phyloP scores from a whole-genome alignment of 2,888 invertebrate species.

The Ormyrus nitidulus region DNA sequence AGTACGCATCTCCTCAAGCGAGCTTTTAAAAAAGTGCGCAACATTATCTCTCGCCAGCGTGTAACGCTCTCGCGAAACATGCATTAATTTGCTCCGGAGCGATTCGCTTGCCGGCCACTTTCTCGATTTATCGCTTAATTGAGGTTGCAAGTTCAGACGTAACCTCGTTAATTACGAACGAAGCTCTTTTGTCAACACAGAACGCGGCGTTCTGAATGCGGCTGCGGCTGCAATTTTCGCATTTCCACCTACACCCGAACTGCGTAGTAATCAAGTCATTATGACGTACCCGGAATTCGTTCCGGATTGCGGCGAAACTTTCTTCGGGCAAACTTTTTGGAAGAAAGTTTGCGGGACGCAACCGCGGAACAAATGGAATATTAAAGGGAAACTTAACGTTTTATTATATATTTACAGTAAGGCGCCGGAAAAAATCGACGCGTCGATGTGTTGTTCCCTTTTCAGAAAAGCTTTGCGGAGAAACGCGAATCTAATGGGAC shows the following conservation, averaged over 20 bases:
- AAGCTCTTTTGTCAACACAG: too few relatives aligned
- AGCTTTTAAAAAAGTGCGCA: conserved; percentile 2
- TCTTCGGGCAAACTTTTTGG: background rate
- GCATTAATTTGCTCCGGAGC: conserved; percentile 43
- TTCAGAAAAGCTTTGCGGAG: too few relatives aligned
- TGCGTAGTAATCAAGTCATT: conserved; percentile 41
- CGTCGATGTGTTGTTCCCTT: background rate
- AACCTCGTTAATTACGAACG: conserved; percentile 21
- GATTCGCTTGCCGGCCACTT: background rate
- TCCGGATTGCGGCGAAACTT: conserved; percentile 1
- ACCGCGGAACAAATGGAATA: conserved; percentile 42
- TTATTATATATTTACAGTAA: background rate
- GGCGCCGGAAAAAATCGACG: conserved; percentile 6
- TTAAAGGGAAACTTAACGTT: background rate
- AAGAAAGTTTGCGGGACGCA: background rate
- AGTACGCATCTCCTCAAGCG: conserved; percentile 15
- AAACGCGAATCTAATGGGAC: too few relatives aligned
- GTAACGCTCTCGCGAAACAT: conserved; percentile 24
- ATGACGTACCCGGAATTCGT: conserved; percentile 54
- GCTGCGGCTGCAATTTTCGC: background rate
- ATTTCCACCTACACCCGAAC: background rate
- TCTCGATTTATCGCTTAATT: conserved; percentile 37
- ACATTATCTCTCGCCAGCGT: conserved; percentile 21
- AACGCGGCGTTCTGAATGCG: too few relatives aligned
- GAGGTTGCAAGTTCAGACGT: conserved; percentile 44